These are phyloP conservation scores for Lasiurus borealis DNA, from an alignment of 2,113 vertebrate species.

Conservation along the genomic window DNA sequence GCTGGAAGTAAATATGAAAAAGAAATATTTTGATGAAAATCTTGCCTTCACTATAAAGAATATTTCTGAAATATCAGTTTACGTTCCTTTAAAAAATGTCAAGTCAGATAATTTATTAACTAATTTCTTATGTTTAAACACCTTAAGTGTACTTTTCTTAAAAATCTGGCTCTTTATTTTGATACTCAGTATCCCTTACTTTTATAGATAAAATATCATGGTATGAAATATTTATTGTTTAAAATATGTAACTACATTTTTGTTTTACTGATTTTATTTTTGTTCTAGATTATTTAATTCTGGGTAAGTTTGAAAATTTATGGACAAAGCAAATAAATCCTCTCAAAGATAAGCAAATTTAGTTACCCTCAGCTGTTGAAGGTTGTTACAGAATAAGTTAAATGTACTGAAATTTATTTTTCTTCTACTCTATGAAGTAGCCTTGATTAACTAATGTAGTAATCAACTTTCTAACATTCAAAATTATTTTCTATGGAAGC, in stretches of 20 bases:
- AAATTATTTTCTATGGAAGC: slow-evolving; percentile 78
- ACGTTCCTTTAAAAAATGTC: slow-evolving; percentile 7
- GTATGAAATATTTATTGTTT: neutral
- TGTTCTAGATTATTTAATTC: slow-evolving; percentile 9
- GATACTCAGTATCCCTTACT: neutral
- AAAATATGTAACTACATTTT: neutral
- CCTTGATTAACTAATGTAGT: slow-evolving; percentile 66
- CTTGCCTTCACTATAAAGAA: neutral
- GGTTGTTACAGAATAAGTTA: slow-evolving; percentile 68
- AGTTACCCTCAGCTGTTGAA: slow-evolving; percentile 27
- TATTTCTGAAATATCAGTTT: slow-evolving; percentile 47
- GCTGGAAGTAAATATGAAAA: neutral
- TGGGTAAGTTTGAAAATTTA: slow-evolving; percentile 62
- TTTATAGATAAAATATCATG: neutral
- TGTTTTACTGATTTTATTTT: neutral
- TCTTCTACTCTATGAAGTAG: slow-evolving; percentile 9
- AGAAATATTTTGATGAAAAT: neutral
- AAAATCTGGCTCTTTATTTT: neutral
- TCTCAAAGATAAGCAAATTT: slow-evolving; percentile 35
- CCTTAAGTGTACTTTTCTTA: neutral
- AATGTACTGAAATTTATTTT: slow-evolving; percentile 81
- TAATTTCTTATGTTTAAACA: neutral
- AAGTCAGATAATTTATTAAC: neutral
- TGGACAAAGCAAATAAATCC: slow-evolving; percentile 33
- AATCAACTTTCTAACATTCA: slow-evolving; percentile 77